Evolutionary conservation across 2,888 invertebrate genomes (phyloP).

Genomic region (Anarsia innoxiella): DNA sequence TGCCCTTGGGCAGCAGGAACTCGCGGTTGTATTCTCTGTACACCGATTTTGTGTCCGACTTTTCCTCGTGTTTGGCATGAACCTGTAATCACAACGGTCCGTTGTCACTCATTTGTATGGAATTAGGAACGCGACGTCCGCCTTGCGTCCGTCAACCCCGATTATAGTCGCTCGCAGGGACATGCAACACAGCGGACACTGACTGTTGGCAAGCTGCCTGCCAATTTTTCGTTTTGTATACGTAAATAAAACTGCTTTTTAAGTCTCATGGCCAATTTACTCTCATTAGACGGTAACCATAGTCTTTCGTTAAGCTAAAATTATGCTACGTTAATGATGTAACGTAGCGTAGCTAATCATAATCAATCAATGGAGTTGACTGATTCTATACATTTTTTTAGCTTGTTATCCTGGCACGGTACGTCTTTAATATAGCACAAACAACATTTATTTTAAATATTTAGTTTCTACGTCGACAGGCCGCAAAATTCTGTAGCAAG

Average conservation of each 20-base stretch:
- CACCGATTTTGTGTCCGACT: conserved; percentile 95
- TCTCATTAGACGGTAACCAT: conserved; percentile 38
- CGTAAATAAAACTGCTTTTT: conserved; percentile 38
- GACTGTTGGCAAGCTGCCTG: conserved; percentile 50
- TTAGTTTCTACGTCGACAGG: no score
- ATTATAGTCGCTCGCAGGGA: conserved; percentile 25
- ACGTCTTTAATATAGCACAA: no score
- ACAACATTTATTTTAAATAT: no score
- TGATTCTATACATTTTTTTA: no score
- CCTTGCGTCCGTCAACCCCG: conserved; percentile 34
- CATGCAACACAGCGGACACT: conserved; percentile 30
- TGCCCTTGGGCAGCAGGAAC: conserved; percentile 96
- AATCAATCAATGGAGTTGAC: no score
- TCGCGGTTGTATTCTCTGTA: conserved; percentile 99
- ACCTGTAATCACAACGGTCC: conserved; percentile 77
- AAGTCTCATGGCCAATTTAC: conserved; percentile 39
- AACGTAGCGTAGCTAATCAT: no score
- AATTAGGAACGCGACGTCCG: background rate
- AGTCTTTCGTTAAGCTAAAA: conserved; percentile 15
- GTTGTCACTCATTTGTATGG: conserved; percentile 1
- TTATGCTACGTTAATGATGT: no score
- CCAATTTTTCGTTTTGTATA: conserved; percentile 29
- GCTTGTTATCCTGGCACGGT: no score
- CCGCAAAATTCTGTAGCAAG: no score
- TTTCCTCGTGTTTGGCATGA: conserved; percentile 98